Evolutionary conservation across 2,113 vertebrate species (phyloP).

Genomic region (Cygnus buccinator): DNA sequence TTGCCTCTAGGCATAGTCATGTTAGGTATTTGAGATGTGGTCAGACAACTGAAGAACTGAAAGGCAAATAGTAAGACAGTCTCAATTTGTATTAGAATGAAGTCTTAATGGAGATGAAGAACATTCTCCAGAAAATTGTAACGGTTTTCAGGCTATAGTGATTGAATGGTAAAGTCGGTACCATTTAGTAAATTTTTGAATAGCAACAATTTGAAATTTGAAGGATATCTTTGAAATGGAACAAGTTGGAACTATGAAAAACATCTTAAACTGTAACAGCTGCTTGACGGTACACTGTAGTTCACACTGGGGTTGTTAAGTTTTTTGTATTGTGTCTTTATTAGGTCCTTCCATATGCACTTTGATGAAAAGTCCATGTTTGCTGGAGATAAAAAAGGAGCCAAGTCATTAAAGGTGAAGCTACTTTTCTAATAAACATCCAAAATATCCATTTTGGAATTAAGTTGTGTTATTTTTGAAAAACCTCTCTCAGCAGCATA

Average conservation of each 20-base stretch:
- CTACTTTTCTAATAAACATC: not conserved
- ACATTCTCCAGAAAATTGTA: not conserved
- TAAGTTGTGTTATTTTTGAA: not conserved
- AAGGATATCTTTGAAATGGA: not conserved
- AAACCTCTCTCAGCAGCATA: not conserved
- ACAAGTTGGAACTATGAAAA: not conserved
- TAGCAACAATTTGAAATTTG: not conserved
- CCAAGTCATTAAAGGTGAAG: conserved; percentile 91
- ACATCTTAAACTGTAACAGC: not conserved
- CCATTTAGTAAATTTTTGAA: not conserved
- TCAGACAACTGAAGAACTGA: not conserved
- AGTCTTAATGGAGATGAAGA: not conserved
- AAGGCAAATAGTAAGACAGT: not conserved
- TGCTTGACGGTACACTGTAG: not conserved
- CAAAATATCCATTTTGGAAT: not conserved
- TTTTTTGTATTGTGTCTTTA: not conserved
- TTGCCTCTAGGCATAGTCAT: not conserved
- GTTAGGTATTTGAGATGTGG: not conserved
- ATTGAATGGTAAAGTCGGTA: not conserved
- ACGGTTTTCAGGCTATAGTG: not conserved
- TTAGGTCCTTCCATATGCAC: conserved; percentile 94
- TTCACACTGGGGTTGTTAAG: not conserved
- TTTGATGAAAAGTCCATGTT: conserved; percentile 99
- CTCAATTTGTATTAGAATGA: not conserved
- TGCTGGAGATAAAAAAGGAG: conserved; percentile 90